phyloP scores from a whole-genome alignment of 1,140 invertebrate species.

The Himalopsyche phryganea region DNA sequence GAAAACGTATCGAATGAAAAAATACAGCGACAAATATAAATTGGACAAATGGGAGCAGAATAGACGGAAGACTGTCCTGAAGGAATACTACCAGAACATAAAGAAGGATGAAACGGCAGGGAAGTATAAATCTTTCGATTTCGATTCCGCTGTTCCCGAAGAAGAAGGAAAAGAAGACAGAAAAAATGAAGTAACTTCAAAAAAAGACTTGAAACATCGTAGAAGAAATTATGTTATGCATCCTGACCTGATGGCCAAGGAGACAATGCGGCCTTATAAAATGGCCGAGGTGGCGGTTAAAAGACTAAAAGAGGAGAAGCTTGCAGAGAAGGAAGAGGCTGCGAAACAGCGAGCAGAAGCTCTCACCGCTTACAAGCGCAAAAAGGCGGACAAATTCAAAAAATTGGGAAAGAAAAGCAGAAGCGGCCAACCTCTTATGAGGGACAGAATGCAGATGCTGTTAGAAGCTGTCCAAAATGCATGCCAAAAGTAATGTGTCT shows the following conservation, averaged over 20 bases:
- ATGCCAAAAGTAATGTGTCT: not conserved
- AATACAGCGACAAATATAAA: conserved; percentile 67
- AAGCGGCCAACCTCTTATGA: conserved; percentile 77
- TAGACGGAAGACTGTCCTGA: conserved; percentile 54
- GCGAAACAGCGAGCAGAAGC: conserved; percentile 60
- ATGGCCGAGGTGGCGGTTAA: conserved; percentile 56
- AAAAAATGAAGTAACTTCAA: conserved; percentile 1
- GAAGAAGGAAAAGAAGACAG: conserved; percentile 29
- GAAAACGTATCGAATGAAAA: conserved; percentile 60
- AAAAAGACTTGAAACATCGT: conserved; percentile 17
- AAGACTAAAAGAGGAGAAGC: conserved; percentile 56
- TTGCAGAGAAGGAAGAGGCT: conserved; percentile 50
- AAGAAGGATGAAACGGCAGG: conserved; percentile 44
- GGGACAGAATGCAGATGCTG: conserved; percentile 65
- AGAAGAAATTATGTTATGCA: conserved; percentile 45
- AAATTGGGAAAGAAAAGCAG: conserved; percentile 68
- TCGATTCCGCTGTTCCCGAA: conserved; percentile 32
- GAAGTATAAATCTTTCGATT: conserved; percentile 34
- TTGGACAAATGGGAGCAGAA: conserved; percentile 62
- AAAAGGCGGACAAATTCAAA: conserved; percentile 63
- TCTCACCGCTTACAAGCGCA: conserved; percentile 61
- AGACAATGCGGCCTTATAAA: conserved; percentile 42
- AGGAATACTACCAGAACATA: conserved; percentile 55
- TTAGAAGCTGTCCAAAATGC: conserved; percentile 59
- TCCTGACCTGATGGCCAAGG: conserved; percentile 44